Evolutionary conservation across 2,113 vertebrate genomes (phyloP).

Genomic region (Grantiella picta): DNA sequence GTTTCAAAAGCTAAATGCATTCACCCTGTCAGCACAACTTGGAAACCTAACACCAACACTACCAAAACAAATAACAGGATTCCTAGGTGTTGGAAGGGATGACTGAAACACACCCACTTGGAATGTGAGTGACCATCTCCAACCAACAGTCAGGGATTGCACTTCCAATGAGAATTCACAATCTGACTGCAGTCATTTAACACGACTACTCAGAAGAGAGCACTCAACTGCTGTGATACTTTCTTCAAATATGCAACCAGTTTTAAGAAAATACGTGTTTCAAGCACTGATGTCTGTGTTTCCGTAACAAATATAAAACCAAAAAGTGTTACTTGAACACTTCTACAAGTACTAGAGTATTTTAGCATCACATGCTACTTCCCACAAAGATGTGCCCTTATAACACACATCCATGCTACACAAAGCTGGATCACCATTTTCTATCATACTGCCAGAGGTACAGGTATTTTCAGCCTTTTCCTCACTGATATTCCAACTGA

Average conservation of each 20-base stretch:
- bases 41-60: neutral
- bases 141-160: neutral
- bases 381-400: neutral
- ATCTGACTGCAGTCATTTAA: neutral
- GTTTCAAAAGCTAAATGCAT: neutral
- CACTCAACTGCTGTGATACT: neutral
- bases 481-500: neutral
- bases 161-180: neutral
- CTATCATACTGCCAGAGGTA: neutral
- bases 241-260: neutral
- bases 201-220: neutral
- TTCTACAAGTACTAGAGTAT: neutral
- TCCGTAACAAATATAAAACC: neutral
- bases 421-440: neutral
- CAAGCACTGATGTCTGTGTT: neutral
- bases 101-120: neutral
- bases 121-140: neutral
- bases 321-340: neutral
- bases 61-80: neutral
- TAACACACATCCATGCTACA: rapidly evolving
- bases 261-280: neutral
- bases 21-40: neutral
- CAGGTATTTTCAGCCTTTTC: neutral
- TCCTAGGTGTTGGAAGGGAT: neutral
- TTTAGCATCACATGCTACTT: neutral